Base-by-base conservation (phyloP, 1,140 invertebrate genomes). In the Polypedilum pembai region DNA sequence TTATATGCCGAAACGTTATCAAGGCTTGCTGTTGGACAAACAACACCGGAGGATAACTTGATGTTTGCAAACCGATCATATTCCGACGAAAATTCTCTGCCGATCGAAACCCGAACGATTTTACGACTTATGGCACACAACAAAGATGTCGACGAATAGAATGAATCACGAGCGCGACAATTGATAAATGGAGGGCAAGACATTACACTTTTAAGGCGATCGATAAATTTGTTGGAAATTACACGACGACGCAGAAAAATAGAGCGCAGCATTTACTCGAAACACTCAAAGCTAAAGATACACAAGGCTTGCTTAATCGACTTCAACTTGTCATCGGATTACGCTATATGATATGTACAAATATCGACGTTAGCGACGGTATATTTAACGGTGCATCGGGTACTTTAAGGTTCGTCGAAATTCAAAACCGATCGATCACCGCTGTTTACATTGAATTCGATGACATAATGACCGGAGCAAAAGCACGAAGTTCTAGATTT, bases 1-100 rank as follows among this genome's bases (percentile, higher is more conserved):
- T n/a, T 12, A 41, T 78, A 77, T 41, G 76, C 75, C 20, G 65
- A 69, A 45, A 77, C 78, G 3, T 74, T 78, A 74, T 77, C 77
- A 73, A 76, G 77, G 65, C 66, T 78, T 56, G 76, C 77, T 66
- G 20, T 20, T 41, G 77, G 76, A 12, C 66, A 18, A 1, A 75
- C 76, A 69, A 76, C 75, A 0, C 45, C 45, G 15, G 45, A 56
- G 10, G 45, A 56, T 15, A 15, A 56, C 15, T 0, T 4, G 1
- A 12, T 56, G 12, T 56, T 56, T 15, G 7, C 10, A 15, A 56
- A 3, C 3, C 45, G 45, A 1, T 56, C 12, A 1, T 56, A 15
- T 56, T 1, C 41, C 8, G 12, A 56, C 15, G 45, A 56, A 12
- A 56, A 56, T 56, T 15, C 45, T 1, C 3, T 56, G 4, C 45